These are phyloP conservation scores for Antheraea assamensis DNA, from an alignment of 2,888 invertebrate species.

Conservation along the genomic window DNA sequence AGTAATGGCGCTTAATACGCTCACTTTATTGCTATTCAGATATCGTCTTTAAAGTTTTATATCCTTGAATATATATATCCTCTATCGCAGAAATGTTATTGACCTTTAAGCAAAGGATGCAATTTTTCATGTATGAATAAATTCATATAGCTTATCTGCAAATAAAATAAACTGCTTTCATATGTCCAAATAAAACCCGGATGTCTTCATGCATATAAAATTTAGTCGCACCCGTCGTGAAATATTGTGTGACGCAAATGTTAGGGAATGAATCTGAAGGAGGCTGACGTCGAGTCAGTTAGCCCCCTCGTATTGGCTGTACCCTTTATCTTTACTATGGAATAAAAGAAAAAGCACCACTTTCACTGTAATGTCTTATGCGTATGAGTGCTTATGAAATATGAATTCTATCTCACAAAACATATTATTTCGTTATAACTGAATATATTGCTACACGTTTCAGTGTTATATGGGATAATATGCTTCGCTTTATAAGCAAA, in stretches of 20 bases:
- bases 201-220: slow-evolving; percentile 72
- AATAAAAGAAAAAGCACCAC: slow-evolving; percentile 72
- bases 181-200: slow-evolving; percentile 64
- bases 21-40: slow-evolving; percentile 57
- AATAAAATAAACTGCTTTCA: slow-evolving; percentile 53
- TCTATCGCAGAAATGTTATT: slow-evolving; percentile 8
- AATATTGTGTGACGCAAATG: slow-evolving; percentile 71
- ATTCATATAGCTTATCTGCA: slow-evolving; percentile 32
- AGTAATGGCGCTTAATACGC: slow-evolving; percentile 67
- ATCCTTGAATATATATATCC: slow-evolving; percentile 25
- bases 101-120: slow-evolving; percentile 3
- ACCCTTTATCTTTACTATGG: slow-evolving; percentile 74
- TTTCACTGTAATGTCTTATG: slow-evolving; percentile 71
- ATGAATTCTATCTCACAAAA: slow-evolving; percentile 78
- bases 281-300: slow-evolving; percentile 58
- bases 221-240: slow-evolving; percentile 61
- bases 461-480: slow-evolving; percentile 57
- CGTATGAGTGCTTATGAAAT: slow-evolving; percentile 78
- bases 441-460: slow-evolving; percentile 72
- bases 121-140: slow-evolving; percentile 6
- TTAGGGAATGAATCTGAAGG: slow-evolving; percentile 63
- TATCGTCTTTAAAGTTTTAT: slow-evolving; percentile 46
- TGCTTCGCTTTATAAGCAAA: slow-evolving; percentile 58
- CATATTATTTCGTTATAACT: slow-evolving; percentile 79
- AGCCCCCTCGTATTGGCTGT: slow-evolving; percentile 61